Base-by-base conservation (phyloP, 1,140 invertebrate species). In the Archivesica marissinica region DNA sequence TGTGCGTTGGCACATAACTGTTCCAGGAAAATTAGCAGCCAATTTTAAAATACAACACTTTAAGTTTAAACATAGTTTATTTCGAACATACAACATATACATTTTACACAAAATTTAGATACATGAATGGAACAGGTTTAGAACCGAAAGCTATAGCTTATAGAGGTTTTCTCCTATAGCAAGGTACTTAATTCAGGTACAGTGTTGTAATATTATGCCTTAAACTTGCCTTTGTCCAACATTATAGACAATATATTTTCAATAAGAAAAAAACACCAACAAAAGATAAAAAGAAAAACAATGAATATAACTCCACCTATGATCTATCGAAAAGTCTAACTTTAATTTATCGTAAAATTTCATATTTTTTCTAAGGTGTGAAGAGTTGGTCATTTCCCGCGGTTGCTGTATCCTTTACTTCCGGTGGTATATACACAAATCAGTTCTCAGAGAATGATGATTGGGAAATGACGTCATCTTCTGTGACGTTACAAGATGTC, bases 361-460 rank as follows among this genome's bases (percentile, higher is more conserved):
- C 9, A 7, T 28, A 6, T 64, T 3, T 44, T 47, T 15, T 50
- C 54, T 6, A 44, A 77, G 75, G 75, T 61, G 75, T 77, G 13
- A 61, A 59, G 41, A 77, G 75, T 35, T 47, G 39, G 41, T 52
- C 75, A 33, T 79, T 44, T 61, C 77, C 77, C 0, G 59, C 54
- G 17, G 52, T 1, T 25, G 38, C 28, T 47, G 77, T 79, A 17
- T 7, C 38, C 0, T 28, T 79, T 3, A n/a, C 25, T 47, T 64
- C 56, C 38, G 77, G 59, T n/a, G 61, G 44, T 38, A 23, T 66
- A 4, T 38, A 79, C 38, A 79, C 38, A 6, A 66, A 59, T 17
- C 77, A 79, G 28, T 64, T 44, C n/a, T 44, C 56, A 2, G 59
- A 66, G 33, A 79, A 64, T 50, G 59, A 41, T 35, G 77, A 79